A percentile compares a stretch with the other conserved stretches of the same genome.
phyloP scores from a whole-genome alignment of 2,888 invertebrate species.

The Polydesmus complanatus region DNA sequence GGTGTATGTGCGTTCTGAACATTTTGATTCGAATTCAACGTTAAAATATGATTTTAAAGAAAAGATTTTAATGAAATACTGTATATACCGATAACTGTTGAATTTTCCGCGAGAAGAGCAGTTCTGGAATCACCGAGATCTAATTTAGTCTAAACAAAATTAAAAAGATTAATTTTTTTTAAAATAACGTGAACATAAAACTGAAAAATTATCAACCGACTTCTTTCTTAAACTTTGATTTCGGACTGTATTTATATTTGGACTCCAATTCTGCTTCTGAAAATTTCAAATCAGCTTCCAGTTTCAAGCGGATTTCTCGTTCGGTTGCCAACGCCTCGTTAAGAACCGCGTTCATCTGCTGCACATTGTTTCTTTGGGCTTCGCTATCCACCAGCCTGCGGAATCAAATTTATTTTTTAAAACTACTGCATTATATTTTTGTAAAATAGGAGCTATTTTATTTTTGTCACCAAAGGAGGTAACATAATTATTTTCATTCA shows the following conservation, averaged over 20 bases:
- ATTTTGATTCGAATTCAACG: neutral
- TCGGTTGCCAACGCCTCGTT: constrained; percentile 6
- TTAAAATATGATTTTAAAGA: neutral
- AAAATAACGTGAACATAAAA: neutral
- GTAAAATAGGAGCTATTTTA: no score
- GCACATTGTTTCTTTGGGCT: constrained; percentile 1
- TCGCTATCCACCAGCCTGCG: constrained; percentile 6
- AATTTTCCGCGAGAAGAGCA: constrained; percentile 5
- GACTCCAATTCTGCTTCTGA: constrained; percentile 5
- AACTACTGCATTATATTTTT: no score
- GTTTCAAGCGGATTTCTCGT: constrained; percentile 1
- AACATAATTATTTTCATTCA: no score
- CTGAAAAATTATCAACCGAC: neutral
- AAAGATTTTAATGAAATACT: neutral
- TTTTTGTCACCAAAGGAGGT: no score
- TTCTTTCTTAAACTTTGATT: constrained; percentile 1
- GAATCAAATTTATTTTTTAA: no score
- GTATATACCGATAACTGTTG: constrained; percentile 3
- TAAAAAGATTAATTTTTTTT: neutral
- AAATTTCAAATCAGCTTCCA: constrained; percentile 11
- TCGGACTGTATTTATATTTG: neutral
- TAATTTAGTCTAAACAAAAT: constrained; percentile 3
- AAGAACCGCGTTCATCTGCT: constrained; percentile 7
- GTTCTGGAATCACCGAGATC: neutral
- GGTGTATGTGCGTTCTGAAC: constrained; percentile 13